Percentiles rank a stretch among this genome's conserved stretches.
Evolutionary conservation across 2,797 vertebrate species (phyloP).

Genomic region (Falco naumanni): DNA sequence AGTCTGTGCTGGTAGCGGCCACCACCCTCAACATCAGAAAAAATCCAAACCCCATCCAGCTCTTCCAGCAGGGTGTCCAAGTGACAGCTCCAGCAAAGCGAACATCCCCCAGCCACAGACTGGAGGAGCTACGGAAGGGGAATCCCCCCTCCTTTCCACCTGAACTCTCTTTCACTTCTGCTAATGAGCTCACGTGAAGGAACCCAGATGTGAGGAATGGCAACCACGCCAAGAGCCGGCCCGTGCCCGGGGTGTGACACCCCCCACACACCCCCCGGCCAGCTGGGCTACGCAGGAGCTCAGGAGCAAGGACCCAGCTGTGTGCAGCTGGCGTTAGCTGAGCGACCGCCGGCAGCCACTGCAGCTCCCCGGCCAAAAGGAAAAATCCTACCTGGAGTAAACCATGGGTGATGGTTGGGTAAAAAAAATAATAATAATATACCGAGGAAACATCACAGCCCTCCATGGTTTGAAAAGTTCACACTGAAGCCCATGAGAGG

Average conservation of each 20-base stretch:
- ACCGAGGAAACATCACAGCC: accelerated
- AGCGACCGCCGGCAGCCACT: background rate
- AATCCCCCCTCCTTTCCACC: background rate
- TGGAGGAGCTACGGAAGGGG: background rate
- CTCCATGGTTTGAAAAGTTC: background rate
- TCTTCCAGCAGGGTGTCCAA: background rate
- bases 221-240: background rate
- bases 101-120: background rate
- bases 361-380: background rate
- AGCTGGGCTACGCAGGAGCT: background rate
- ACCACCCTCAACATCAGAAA: background rate
- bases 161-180: background rate
- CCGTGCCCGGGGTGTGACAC: accelerated
- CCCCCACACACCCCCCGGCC: background rate
- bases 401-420: background rate
- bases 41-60: background rate
- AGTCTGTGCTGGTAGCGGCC: background rate
- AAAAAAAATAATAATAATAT: background rate
- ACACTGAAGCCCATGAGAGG: background rate
- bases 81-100: background rate
- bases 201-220: slow-evolving; percentile 17
- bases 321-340: background rate
- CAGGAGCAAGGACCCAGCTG: background rate
- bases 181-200: background rate
- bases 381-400: background rate